A percentile compares a stretch with the other conserved stretches of the same genome.
phyloP scores from a whole-genome alignment of 2,113 vertebrate species.

The Rhineura floridana region DNA sequence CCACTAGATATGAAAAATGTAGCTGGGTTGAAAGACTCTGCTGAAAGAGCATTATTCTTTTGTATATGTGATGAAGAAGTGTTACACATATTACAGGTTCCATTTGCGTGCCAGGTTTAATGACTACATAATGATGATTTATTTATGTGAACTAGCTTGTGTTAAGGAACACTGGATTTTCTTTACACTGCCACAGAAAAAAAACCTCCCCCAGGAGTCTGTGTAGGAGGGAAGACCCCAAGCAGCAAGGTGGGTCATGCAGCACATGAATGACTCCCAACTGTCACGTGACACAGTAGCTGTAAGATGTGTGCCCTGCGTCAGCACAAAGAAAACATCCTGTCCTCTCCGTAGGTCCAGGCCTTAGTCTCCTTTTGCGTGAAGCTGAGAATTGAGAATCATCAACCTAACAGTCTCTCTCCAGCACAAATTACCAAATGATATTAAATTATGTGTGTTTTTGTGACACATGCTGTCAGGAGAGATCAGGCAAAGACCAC shows the following conservation, averaged over 20 bases:
- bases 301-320: neutral
- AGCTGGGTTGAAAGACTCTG: no score
- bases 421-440: accelerated
- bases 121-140: neutral
- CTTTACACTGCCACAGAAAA: neutral
- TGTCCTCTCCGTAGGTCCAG: no score
- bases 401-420: accelerated
- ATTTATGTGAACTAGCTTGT: neutral
- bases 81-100: neutral
- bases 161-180: neutral
- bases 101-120: neutral
- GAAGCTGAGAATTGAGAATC: neutral
- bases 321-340: neutral
- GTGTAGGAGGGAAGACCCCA: neutral
- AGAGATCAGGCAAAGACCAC: neutral
- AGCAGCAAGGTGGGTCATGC: neutral
- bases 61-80: neutral
- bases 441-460: accelerated
- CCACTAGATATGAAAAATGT: no score
- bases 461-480: neutral
- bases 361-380: neutral
- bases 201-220: neutral
- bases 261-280: neutral
- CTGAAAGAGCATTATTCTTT: neutral
- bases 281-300: neutral